Evolutionary conservation across 2,888 invertebrate species (phyloP), one percentile per base, ranked within the genome.

Genomic region (Heliconius hortense): DNA sequence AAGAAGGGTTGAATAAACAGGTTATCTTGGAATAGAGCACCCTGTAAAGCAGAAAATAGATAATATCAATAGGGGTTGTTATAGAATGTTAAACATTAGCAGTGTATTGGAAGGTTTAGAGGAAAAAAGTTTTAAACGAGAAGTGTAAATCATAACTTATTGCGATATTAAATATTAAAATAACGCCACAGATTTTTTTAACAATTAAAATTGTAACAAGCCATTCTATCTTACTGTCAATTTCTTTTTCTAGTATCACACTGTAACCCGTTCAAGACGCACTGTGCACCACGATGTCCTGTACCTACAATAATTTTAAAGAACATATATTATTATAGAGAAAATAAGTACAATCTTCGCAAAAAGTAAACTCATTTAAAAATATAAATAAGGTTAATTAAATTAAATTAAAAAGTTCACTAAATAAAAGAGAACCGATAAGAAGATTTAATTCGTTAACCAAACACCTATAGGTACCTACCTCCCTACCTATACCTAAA

Each of bases 1-100:
- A 56, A 72, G 66, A 70, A 74, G 78, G 78, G 78, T 76, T 72
- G 72, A 69, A 56, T 76, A 56, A 48, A 35, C 56, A 66, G 31
- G 73, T 31, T 70, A 77, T 60, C 68, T 67, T 62, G 43, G 15
- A 62, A 62, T 28, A 71, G 73, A 67, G 70, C 62, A 66, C 70
- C 69, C 75, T 73, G 75, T 60, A 72, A 39, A 70, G 73, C 71
- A 70, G 10, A 69, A 74, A 62, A 74, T 39, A 66, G 73, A 75
- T 75, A 66, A 48, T 64, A 53, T 63, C 69, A 10, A 31, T 60
- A 62, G 66, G 66, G 66, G 59, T 62, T 62, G 43, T 26, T 8
- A 71, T 43, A 71, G 26, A 24, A 43, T 7, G 39, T 60, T 24
- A 43, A 66, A 26, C 24, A 43, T 39, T 39, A 24, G 39, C 39